Evolutionary conservation across 2,888 invertebrate genomes (phyloP), one percentile per base, ranked within the genome.

Genomic region (Sphaerophoria rueppellii): DNA sequence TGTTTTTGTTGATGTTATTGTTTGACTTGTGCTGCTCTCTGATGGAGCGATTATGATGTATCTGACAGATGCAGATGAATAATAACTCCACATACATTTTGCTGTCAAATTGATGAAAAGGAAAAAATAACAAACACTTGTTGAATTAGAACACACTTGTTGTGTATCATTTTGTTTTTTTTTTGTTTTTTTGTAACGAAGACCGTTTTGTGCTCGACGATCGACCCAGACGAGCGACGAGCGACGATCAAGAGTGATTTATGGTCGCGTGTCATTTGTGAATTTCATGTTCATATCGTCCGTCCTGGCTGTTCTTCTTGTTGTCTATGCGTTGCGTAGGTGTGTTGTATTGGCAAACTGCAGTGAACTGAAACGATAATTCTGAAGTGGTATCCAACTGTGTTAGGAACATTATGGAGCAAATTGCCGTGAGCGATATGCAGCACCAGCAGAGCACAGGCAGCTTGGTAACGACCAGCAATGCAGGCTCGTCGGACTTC

Each of bases 251-350:
- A 88, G 88, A 89, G 91, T 91, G 91, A 91, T 91, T 91, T 91
- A 91, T 91, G 91, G 90, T 91, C 91, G 91, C 91, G 91, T 91
- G 91, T 90, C 91, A 89, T 90, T 90, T 91, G 90, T 89, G 89
- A 90, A 90, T 89, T 90, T 90, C 90, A 90, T 90, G 90, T 89
- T 88, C 88, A 86, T 65, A 65, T 86, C 87, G 80, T 88, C 87
- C 82, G 80, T 88, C 86, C 82, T 87, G 82, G 87, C 77, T 80
- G 78, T 76, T 46, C 80, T 48, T 63, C 48, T 60, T 57, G 60
- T 75, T 82, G 81, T 71, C 78, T 87, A 81, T 87, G 87, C 87
- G 87, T 87, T 87, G 87, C 87, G 87, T 87, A 86, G 87, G 87
- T 87, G 87, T 86, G 80, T 86, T 50, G 50, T 50, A 65, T 50